phyloP scores from a whole-genome alignment of 2,797 vertebrate genomes.

The Miichthys miiuy region DNA sequence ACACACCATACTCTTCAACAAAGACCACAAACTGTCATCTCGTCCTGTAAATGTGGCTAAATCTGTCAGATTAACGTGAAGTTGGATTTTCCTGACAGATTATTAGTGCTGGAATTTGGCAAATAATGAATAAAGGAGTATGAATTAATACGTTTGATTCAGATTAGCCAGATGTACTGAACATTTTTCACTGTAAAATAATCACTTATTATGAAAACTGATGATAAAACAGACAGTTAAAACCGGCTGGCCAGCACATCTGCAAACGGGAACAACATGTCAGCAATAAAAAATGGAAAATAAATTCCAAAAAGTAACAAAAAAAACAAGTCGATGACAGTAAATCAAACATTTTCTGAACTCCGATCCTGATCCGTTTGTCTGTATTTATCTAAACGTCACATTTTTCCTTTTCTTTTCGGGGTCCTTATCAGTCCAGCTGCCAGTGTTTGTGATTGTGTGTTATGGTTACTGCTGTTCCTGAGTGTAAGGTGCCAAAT shows the following conservation, averaged over 20 bases:
- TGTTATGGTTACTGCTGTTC: constrained; percentile 79
- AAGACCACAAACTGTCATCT: neutral
- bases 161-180: neutral
- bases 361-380: constrained; percentile 25
- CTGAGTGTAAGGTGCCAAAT: constrained; percentile 62
- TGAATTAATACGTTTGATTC: neutral
- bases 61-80: neutral
- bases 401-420: constrained; percentile 40
- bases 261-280: constrained; percentile 23
- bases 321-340: constrained; percentile 37
- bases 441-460: constrained; percentile 73
- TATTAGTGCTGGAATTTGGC: neutral
- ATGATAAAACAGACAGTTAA: neutral
- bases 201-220: constrained; percentile 4
- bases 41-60: neutral
- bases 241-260: constrained; percentile 2
- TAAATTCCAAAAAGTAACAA: constrained; percentile 34
- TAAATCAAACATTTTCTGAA: constrained; percentile 49
- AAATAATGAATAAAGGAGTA: too few species aligned
- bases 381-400: constrained; percentile 35
- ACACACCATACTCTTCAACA: too few species aligned
- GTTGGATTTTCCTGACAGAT: neutral
- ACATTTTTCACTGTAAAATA: neutral
- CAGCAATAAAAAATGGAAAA: constrained; percentile 14
- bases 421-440: constrained; percentile 68